Percentiles rank a stretch among this genome's conserved stretches.
These are phyloP conservation scores for Acrocephalus arundinaceus DNA, from an alignment of 2,113 vertebrate species.

Conservation along the genomic window DNA sequence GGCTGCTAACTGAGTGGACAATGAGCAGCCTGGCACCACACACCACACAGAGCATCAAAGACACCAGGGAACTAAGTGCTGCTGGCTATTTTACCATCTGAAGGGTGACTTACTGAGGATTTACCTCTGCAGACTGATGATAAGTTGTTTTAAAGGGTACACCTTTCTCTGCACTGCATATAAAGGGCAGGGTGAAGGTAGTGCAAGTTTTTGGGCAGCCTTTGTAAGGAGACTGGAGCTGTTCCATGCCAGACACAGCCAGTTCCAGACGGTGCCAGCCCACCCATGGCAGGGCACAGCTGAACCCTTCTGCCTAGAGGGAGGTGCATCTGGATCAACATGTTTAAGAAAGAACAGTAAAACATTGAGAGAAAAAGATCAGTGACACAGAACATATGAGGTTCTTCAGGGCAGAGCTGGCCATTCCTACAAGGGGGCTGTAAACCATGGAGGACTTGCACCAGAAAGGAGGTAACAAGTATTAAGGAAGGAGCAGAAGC, in stretches of 20 bases:
- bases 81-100: neutral
- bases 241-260: rapidly evolving
- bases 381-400: neutral
- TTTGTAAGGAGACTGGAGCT: neutral
- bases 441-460: neutral
- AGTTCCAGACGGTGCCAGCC: rapidly evolving
- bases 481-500: neutral
- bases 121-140: neutral
- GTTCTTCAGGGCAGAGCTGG: neutral
- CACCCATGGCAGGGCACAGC: neutral
- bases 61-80: neutral
- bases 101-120: neutral
- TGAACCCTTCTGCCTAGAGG: rapidly evolving
- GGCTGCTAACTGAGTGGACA: rapidly evolving
- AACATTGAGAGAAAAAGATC: neutral
- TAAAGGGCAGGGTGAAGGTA: neutral
- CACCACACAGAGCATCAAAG: rapidly evolving
- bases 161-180: rapidly evolving
- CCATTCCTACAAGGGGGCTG: rapidly evolving
- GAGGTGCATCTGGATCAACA: neutral
- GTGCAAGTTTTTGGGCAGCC: rapidly evolving
- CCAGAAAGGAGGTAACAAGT: neutral
- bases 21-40: neutral
- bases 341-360: neutral
- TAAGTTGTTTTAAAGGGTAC: neutral